Evolutionary conservation across 2,888 invertebrate species (phyloP), one percentile per base, ranked within the genome.

Genomic region (Luperina testacea): DNA sequence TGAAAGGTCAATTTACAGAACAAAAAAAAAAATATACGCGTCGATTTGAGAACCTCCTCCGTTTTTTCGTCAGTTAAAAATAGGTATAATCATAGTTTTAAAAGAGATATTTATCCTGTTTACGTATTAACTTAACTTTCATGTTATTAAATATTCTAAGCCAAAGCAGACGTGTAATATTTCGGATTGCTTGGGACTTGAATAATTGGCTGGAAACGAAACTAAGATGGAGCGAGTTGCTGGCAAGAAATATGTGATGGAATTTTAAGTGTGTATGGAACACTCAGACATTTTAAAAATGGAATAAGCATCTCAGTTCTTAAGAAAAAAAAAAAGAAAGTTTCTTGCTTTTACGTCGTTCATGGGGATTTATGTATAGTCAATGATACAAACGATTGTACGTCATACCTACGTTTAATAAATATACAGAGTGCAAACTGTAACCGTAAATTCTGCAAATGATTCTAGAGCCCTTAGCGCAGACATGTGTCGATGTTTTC

Each of bases 151-250:
- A 53, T 48, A 75, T 61, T 65, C 32, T 32, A 53, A 59, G 59
- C 63, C 42, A 68, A 69, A 13, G 77, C 64, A 73, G 75, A 73
- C 57, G 53, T 64, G 48, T 70, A 67, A 84, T 84, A 75, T 70
- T 77, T 81, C 67, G 59, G 15, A 71, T 48, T 61, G 72, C 75
- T 84, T 78, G 76, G 8, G 20, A 75, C 59, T 78, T 78, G 67
- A 84, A 81, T 84, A 81, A 78, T 78, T 81, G 70, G 77, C 38
- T 84, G 17, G 59, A 81, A 81, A 75, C 63, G 77, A 78, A 73
- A 80, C 77, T 69, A 83, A 79, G 83, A 84, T 73, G 70, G 75
- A 84, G n/a, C 57, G 75, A 69, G 38, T 73, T 67, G 69, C 70
- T 75, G 42, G 72, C 24, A 78, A 78, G 69, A 84, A 65, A 81